Evolutionary conservation across 1,140 invertebrate species (phyloP).

Genomic region (Neotoxoptera formosana): DNA sequence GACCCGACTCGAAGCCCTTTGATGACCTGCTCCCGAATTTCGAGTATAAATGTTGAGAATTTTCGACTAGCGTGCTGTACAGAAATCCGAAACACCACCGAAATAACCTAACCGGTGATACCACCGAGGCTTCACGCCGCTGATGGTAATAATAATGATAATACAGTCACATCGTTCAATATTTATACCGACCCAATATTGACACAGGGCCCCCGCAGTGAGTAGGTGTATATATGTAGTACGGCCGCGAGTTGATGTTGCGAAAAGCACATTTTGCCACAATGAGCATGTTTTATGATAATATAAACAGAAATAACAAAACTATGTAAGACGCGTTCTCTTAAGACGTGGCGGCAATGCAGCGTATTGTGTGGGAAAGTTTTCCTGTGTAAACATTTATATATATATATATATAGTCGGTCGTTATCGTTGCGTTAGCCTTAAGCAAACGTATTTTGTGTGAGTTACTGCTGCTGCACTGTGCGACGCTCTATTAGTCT

Average conservation of each 20-base stretch:
- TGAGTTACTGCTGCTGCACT: neutral
- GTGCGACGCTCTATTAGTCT: neutral
- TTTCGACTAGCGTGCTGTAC: neutral
- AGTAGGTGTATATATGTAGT: too few species aligned
- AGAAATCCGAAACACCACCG: neutral
- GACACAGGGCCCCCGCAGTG: neutral
- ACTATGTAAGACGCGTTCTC: neutral
- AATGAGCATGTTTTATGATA: neutral
- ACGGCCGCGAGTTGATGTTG: neutral
- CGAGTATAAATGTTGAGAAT: neutral
- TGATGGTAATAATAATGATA: neutral
- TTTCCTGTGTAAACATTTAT: neutral
- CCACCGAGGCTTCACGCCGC: neutral
- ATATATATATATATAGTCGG: neutral
- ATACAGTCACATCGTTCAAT: neutral
- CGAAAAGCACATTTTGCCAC: neutral
- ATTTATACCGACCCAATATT: neutral
- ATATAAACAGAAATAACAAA: neutral
- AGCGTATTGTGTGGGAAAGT: neutral
- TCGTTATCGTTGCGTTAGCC: neutral
- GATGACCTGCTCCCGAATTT: neutral
- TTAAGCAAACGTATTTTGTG: conserved; percentile 11
- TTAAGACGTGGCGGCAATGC: neutral
- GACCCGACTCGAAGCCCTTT: too few species aligned
- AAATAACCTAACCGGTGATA: neutral